Evolutionary conservation across 2,113 vertebrate species (phyloP).

Genomic region (Pygoscelis antarcticus): DNA sequence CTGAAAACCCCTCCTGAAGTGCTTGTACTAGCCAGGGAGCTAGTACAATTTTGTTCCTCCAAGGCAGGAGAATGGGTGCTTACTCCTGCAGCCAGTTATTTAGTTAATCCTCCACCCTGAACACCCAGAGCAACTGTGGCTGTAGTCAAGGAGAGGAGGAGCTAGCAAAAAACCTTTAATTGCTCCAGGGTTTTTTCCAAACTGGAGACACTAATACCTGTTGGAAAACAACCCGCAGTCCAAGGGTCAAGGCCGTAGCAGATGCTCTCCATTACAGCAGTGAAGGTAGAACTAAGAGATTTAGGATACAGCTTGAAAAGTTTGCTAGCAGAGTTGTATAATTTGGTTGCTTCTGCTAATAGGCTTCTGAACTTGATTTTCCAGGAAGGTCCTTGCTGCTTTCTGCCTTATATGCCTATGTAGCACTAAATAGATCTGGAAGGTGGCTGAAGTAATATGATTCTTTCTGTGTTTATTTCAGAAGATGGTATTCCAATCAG

Average conservation of each 20-base stretch:
- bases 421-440: neutral
- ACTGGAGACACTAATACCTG: neutral
- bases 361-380: neutral
- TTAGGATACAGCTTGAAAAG: neutral
- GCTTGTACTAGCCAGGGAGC: neutral
- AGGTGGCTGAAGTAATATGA: neutral
- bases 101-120: neutral
- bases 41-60: neutral
- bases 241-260: neutral
- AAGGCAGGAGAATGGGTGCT: neutral
- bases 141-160: neutral
- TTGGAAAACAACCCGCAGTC: neutral
- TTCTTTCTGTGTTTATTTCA: slow-evolving; percentile 22
- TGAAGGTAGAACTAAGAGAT: neutral
- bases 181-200: neutral
- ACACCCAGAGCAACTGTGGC: neutral
- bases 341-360: neutral
- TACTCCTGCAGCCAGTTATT: neutral
- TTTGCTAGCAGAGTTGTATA: neutral
- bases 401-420: neutral
- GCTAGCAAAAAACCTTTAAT: neutral
- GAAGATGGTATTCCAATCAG: rapidly evolving
- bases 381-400: neutral
- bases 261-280: neutral
- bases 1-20: neutral